Evolutionary conservation across 30 jellyfish, hydroid and myxozoan species (phyloP), one percentile per base, ranked within the genome.

Genomic region (Euphysa ruthae): DNA sequence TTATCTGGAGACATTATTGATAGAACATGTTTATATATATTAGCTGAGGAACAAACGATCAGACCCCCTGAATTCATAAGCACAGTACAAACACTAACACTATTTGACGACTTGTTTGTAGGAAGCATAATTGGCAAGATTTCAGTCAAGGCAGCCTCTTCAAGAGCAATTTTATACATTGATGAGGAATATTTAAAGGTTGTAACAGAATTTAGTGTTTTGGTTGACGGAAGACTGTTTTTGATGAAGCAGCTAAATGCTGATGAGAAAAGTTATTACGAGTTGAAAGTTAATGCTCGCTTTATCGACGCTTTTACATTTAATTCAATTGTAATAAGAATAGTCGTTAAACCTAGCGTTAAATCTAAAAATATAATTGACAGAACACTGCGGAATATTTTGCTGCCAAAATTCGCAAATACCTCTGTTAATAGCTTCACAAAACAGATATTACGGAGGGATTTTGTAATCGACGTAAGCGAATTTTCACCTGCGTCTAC

Each of bases 401-500:
- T 46, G 23, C n/a, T n/a, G n/a, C 60, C 60, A 8, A 4, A n/a
- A 46, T 29, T n/a, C 18, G 6, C 60, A 46, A n/a, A 5, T n/a
- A 10, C 28, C 3, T 5, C 10, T 38, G 52, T 12, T 46, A 46
- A 46, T 46, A 46, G 60, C 23, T 46, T n/a, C 23, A 46, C 60
- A 2, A n/a, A 25, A n/a, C 60, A 46, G 18, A n/a, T 46, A 10
- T 3, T 46, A n/a, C 4, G 10, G 23, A 46, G 60, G 23, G 60
- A 46, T 10, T 68, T 42, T 27, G 7, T 16, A 6, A 43, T 68
- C 49, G 19, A 49, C 13, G 6, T 68, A 43, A 68, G 52, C 29
- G 80, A 68, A 35, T 46, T 68, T 42, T 73, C 80, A 4, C 80
- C 80, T 5, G 27, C 14, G 4, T 49, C 52, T 16, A 68, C 80